phyloP scores from a whole-genome alignment of 53 echinoderm and acorn worm species.

The Pentamera pediparva region DNA sequence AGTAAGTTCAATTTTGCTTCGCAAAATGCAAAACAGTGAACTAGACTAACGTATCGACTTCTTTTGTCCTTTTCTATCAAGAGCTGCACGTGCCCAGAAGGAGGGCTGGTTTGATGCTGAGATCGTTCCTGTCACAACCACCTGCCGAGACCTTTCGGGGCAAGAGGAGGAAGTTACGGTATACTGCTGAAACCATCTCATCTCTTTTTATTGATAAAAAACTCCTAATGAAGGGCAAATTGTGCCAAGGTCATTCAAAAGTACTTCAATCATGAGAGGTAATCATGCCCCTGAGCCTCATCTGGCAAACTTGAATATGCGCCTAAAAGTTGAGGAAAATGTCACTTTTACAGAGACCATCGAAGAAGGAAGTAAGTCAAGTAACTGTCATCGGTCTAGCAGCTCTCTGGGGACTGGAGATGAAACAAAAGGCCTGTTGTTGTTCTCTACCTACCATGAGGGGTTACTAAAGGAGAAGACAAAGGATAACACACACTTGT shows the following conservation, averaged over 20 bases:
- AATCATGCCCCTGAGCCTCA: background rate
- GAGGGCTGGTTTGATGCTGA: slow-evolving; percentile 73
- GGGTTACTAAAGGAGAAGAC: no score
- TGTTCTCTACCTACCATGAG: no score
- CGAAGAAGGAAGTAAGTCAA: no score
- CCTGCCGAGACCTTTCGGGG: slow-evolving; percentile 62
- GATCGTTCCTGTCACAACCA: slow-evolving; percentile 74
- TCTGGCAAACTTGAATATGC: background rate
- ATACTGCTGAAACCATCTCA: background rate
- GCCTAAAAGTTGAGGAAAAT: background rate
- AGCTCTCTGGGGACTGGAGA: no score
- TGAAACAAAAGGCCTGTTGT: no score
- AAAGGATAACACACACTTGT: no score
- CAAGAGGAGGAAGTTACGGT: slow-evolving; percentile 76
- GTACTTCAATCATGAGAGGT: background rate
- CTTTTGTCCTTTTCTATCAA: slow-evolving; percentile 13
- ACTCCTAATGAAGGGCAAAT: background rate
- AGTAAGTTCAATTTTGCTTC: no score
- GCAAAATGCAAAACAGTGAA: no score
- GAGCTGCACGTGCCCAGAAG: slow-evolving; percentile 72
- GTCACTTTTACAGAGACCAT: background rate
- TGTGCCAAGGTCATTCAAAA: background rate
- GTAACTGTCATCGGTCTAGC: no score
- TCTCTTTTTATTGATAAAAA: background rate
- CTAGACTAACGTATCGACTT: no score